Percentiles rank a stretch among this genome's conserved stretches.
Conservation (phyloP, 2,113 vertebrate genomes). For the Atherinomorus stipes region DNA sequence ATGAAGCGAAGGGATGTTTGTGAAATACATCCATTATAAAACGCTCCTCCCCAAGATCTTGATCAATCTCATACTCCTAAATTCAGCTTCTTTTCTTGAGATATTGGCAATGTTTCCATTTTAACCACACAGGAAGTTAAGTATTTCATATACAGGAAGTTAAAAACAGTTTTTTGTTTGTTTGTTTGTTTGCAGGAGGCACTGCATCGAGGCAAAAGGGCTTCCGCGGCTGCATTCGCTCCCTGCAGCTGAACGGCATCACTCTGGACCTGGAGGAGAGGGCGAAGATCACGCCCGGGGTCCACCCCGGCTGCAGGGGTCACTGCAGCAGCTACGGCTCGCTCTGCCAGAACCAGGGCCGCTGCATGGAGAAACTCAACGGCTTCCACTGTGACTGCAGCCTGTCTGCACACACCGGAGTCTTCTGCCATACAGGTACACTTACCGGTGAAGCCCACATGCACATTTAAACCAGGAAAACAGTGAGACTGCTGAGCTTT, state of each 20-base stretch:
- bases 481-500: too few relatives aligned
- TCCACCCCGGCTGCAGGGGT: slow-evolving; percentile 90
- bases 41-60: too few relatives aligned
- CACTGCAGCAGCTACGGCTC: slow-evolving; percentile 95
- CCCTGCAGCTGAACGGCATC: slow-evolving; percentile 90
- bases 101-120: background rate
- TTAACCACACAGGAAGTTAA: background rate
- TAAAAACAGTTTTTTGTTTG: background rate
- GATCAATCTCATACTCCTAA: too few relatives aligned
- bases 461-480: background rate
- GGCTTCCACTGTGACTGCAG: slow-evolving; percentile 92
- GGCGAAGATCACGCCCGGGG: slow-evolving; percentile 91
- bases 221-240: slow-evolving; percentile 93
- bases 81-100: too few relatives aligned
- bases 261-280: slow-evolving; percentile 91
- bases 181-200: slow-evolving; percentile 82
- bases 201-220: slow-evolving; percentile 94
- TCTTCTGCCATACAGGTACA: slow-evolving; percentile 85
- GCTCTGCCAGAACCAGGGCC: slow-evolving; percentile 89
- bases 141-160: background rate
- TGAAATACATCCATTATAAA: too few relatives aligned
- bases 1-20: too few relatives aligned
- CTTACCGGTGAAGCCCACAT: background rate
- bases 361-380: slow-evolving; percentile 86
- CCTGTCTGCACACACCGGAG: slow-evolving; percentile 86